Conservation (phyloP, 2,797 vertebrate genomes). For the Arnoldichthys spilopterus region DNA sequence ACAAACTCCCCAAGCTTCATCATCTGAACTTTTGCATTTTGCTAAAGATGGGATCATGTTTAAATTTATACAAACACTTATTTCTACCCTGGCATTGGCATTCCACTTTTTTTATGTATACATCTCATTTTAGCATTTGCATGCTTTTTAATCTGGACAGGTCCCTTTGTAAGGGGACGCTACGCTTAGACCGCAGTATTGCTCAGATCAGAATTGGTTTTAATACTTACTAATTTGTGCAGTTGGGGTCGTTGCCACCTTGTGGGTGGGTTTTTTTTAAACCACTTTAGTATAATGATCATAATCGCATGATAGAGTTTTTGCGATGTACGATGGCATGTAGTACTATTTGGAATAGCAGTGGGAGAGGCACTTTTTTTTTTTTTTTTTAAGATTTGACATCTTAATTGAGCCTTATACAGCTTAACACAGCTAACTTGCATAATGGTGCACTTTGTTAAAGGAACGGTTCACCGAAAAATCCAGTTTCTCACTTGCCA, state of each 20-base stretch:
- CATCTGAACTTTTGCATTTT: neutral
- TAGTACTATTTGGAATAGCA: neutral
- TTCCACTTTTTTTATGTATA: neutral
- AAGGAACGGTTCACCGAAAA: neutral
- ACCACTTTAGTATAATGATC: neutral
- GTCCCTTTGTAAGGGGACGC: slow-evolving; percentile 5
- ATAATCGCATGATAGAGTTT: neutral
- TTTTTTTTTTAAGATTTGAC: neutral
- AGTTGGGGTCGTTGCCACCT: neutral
- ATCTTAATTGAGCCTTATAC: slow-evolving; percentile 31
- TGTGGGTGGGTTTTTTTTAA: neutral
- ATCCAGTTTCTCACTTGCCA: neutral
- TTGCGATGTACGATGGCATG: neutral
- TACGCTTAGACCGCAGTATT: neutral
- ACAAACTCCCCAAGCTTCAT: neutral
- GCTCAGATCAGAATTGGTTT: neutral
- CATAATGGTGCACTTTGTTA: neutral
- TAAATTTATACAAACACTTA: slow-evolving; percentile 33
- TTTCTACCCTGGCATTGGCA: slow-evolving; percentile 18
- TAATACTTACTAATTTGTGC: neutral
- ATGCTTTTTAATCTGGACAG: slow-evolving; percentile 31
- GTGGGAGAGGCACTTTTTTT: too few species aligned
- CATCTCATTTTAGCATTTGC: slow-evolving; percentile 27
- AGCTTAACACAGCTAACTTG: slow-evolving; percentile 22
- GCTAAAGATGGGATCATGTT: slow-evolving; percentile 24